Evolutionary conservation across 2,113 vertebrate species (phyloP).

Genomic region (Isichthys henryi): DNA sequence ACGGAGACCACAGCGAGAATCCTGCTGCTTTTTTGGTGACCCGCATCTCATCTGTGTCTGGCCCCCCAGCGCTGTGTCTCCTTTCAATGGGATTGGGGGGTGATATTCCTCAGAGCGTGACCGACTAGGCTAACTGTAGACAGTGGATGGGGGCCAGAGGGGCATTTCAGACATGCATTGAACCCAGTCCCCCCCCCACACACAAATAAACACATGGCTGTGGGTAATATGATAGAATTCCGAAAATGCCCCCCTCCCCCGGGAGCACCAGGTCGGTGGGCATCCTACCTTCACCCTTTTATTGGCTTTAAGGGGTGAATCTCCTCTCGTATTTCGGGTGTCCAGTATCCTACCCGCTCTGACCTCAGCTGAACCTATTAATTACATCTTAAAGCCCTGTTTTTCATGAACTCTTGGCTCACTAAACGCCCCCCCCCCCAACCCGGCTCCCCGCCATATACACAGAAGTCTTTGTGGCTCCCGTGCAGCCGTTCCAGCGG

Average conservation of each 20-base stretch:
- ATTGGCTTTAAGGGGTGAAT: slow-evolving; percentile 18
- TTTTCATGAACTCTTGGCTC: slow-evolving; percentile 20
- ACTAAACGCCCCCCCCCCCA: background rate
- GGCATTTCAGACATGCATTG: background rate
- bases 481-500: background rate
- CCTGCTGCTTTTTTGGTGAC: background rate
- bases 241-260: background rate
- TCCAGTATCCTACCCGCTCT: slow-evolving; percentile 1
- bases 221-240: background rate
- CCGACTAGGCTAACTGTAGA: slow-evolving; percentile 48
- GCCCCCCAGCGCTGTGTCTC: slow-evolving; percentile 20
- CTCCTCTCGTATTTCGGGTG: slow-evolving; percentile 16
- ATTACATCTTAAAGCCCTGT: slow-evolving; percentile 33
- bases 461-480: slow-evolving; percentile 39
- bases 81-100: slow-evolving; percentile 40
- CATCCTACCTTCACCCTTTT: slow-evolving; percentile 8
- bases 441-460: slow-evolving; percentile 11
- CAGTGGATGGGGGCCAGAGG: slow-evolving; percentile 19
- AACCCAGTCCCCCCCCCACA: background rate
- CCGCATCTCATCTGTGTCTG: background rate
- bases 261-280: too few species aligned
- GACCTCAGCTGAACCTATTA: slow-evolving; percentile 27
- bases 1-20: background rate
- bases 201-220: background rate
- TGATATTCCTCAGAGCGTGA: slow-evolving; percentile 15